These are phyloP conservation scores for Tipula lateralis DNA, from an alignment of 2,888 invertebrate genomes.

Conservation along the genomic window DNA sequence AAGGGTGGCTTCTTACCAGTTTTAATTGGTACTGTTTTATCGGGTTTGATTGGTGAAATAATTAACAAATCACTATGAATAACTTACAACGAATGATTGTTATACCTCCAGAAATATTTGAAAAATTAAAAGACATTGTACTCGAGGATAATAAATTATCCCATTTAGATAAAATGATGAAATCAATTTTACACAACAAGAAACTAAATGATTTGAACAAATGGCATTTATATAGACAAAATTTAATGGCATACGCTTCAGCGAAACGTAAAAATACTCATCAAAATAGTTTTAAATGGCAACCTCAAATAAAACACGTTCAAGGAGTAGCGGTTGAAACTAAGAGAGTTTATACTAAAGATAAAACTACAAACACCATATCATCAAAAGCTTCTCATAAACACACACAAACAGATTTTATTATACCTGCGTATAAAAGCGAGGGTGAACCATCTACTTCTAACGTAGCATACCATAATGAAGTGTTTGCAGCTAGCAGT, in stretches of 20 bases:
- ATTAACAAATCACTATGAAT: not conserved
- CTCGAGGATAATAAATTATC: not conserved
- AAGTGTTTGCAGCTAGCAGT: no score
- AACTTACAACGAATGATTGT: slow-evolving; percentile 25
- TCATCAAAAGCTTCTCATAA: not conserved
- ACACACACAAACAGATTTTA: not conserved
- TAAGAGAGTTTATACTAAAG: not conserved
- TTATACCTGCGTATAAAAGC: not conserved
- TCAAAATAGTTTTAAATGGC: not conserved
- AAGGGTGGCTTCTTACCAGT: slow-evolving; percentile 29
- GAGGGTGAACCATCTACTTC: no score
- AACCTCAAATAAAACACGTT: no score
- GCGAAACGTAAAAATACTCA: not conserved
- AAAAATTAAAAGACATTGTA: not conserved
- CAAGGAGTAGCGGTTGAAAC: not conserved
- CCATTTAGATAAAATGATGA: slow-evolving; percentile 7
- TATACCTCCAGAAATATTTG: slow-evolving; percentile 25
- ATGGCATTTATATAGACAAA: slow-evolving; percentile 30
- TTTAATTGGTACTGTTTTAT: slow-evolving; percentile 25
- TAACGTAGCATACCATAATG: no score
- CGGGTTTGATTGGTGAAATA: slow-evolving; percentile 27
- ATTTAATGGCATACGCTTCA: not conserved
- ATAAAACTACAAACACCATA: not conserved
- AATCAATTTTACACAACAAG: slow-evolving; percentile 19
- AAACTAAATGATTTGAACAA: not conserved